Conservation (phyloP, 2,888 invertebrate genomes). For the Cabera pusaria region DNA sequence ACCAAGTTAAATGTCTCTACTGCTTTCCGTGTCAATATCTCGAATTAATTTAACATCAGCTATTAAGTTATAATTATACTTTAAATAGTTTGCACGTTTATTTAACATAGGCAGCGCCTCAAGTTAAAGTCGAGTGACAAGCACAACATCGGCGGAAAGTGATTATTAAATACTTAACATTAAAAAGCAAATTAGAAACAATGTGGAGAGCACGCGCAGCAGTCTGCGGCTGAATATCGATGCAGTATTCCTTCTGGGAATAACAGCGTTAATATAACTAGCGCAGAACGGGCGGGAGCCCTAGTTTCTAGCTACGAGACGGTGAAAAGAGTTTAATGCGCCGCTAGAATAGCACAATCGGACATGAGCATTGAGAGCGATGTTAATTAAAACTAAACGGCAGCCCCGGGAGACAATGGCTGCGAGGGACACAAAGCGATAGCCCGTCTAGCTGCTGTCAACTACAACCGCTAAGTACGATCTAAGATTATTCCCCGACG, state of each 20-base stretch:
- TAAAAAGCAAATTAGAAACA: conserved; percentile 39
- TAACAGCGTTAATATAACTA: conserved; percentile 52
- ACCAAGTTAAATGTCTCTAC: conserved; percentile 62
- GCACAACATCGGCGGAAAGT: conserved; percentile 24
- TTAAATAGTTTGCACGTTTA: conserved; percentile 25
- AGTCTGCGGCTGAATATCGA: conserved; percentile 45
- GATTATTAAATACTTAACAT: conserved; percentile 21
- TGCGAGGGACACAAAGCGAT: conserved; percentile 60
- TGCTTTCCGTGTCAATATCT: conserved; percentile 56
- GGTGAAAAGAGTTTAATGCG: conserved; percentile 47
- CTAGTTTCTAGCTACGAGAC: conserved; percentile 42
- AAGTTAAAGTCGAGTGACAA: conserved; percentile 9
- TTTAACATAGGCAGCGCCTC: conserved; percentile 16
- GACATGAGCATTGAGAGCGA: conserved; percentile 62
- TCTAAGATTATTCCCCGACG: conserved; percentile 53
- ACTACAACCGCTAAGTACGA: conserved; percentile 53
- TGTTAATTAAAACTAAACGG: conserved; percentile 74
- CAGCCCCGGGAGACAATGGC: conserved; percentile 55
- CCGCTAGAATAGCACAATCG: conserved; percentile 46
- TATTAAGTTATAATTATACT: conserved; percentile 32
- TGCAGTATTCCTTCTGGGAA: conserved; percentile 51
- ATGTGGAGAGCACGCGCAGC: conserved; percentile 30
- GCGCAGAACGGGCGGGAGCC: conserved; percentile 55
- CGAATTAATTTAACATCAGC: conserved; percentile 46
- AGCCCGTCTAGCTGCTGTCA: conserved; percentile 62